These are phyloP conservation scores for Capitulum mitella DNA, from an alignment of 2,888 invertebrate genomes.

Conservation along the genomic window DNA sequence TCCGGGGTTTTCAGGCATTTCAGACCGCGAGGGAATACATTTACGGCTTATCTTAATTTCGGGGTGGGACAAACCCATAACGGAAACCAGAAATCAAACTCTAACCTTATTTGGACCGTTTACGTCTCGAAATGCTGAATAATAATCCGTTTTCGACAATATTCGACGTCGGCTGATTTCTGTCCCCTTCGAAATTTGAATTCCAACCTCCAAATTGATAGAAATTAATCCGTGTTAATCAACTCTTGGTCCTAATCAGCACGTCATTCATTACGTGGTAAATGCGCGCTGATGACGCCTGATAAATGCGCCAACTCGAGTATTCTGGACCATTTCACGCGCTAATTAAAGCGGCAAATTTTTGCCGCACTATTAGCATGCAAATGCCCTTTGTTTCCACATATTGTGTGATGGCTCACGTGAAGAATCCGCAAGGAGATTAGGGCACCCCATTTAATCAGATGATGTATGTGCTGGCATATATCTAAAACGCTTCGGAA, in stretches of 20 bases:
- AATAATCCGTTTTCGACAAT: not conserved
- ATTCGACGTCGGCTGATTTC: not conserved
- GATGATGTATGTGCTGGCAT: slow-evolving; percentile 2
- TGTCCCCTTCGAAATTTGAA: slow-evolving; percentile 18
- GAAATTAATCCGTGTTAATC: slow-evolving; percentile 22
- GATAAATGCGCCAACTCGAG: not conserved
- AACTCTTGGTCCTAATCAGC: slow-evolving; percentile 19
- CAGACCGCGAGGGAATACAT: too few species aligned
- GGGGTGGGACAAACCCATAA: too few species aligned
- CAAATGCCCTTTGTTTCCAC: slow-evolving; percentile 19
- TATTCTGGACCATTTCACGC: slow-evolving; percentile 19
- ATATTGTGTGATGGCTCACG: not conserved
- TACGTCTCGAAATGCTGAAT: not conserved
- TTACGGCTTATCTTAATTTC: too few species aligned
- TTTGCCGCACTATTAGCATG: slow-evolving; percentile 19
- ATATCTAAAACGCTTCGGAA: not conserved
- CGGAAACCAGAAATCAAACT: not conserved
- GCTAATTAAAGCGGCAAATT: slow-evolving; percentile 2
- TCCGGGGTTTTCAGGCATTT: too few species aligned
- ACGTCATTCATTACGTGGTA: slow-evolving; percentile 12
- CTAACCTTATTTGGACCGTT: not conserved
- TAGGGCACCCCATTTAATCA: not conserved
- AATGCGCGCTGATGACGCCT: slow-evolving; percentile 5
- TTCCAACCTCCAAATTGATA: slow-evolving; percentile 12
- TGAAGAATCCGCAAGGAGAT: not conserved